Conservation (phyloP, 2,113 vertebrate genomes). For the Diphyllodes magnificus region DNA sequence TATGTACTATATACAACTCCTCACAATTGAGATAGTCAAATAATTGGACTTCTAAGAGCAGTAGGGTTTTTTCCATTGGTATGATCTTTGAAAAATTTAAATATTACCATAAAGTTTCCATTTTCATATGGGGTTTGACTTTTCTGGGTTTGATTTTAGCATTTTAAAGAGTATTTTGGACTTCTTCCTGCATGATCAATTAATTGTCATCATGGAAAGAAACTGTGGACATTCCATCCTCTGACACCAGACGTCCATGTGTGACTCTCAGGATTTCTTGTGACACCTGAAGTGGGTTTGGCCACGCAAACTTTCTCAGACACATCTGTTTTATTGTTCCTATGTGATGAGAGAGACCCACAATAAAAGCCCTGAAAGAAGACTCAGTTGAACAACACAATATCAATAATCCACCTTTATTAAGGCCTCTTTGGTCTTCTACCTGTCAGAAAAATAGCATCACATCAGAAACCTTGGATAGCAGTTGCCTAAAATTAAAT, state of each 20-base stretch:
- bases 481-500: neutral
- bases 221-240: neutral
- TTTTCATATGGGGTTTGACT: neutral
- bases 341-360: neutral
- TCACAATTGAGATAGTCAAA: neutral
- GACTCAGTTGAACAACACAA: neutral
- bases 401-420: neutral
- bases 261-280: neutral
- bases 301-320: neutral
- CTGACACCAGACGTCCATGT: neutral
- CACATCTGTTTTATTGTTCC: neutral
- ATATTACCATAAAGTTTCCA: neutral
- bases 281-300: neutral
- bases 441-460: neutral
- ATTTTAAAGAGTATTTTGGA: neutral
- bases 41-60: neutral
- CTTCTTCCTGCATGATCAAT: neutral
- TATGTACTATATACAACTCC: neutral
- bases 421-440: neutral
- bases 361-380: neutral
- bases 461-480: neutral
- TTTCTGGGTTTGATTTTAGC: neutral
- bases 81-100: neutral
- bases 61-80: accelerated
- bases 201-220: neutral